These are phyloP conservation scores for Hirtodrosophila histrioides DNA, from an alignment of 2,888 invertebrate species.

Conservation along the genomic window DNA sequence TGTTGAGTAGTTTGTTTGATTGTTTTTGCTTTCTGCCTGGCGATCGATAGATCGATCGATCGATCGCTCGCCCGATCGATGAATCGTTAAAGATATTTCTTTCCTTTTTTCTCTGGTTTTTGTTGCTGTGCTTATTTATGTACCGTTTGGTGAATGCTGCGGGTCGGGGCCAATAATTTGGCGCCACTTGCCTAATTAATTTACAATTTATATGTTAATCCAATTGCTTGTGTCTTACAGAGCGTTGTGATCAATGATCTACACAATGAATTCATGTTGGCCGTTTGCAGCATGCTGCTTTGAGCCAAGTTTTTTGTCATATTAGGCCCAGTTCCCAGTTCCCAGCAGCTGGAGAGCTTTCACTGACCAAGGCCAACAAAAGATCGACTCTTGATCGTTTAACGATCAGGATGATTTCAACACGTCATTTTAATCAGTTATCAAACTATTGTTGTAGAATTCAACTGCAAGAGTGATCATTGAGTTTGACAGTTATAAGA, in stretches of 20 bases:
- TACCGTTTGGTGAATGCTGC: conserved; percentile 48
- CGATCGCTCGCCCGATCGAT: conserved; percentile 52
- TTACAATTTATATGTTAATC: conserved; percentile 78
- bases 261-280: conserved; percentile 15
- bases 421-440: conserved; percentile 32
- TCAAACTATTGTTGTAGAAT: conserved; percentile 1
- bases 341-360: conserved; percentile 53
- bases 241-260: conserved; percentile 48
- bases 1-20: conserved; percentile 79
- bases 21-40: conserved; percentile 56
- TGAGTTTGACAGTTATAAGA: not conserved
- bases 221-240: conserved; percentile 54
- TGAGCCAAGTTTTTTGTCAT: conserved; percentile 22
- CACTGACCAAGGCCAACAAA: conserved; percentile 25
- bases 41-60: conserved; percentile 49
- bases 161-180: conserved; percentile 68
- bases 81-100: conserved; percentile 41
- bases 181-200: conserved; percentile 74
- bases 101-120: conserved; percentile 17
- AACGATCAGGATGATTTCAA: conserved; percentile 10
- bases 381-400: not conserved
- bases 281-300: conserved; percentile 11
- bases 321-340: conserved; percentile 33
- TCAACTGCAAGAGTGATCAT: conserved; percentile 17
- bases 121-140: conserved; percentile 49